These are phyloP conservation scores for Pheucticus melanocephalus DNA, from an alignment of 2,113 vertebrate species.

Conservation along the genomic window DNA sequence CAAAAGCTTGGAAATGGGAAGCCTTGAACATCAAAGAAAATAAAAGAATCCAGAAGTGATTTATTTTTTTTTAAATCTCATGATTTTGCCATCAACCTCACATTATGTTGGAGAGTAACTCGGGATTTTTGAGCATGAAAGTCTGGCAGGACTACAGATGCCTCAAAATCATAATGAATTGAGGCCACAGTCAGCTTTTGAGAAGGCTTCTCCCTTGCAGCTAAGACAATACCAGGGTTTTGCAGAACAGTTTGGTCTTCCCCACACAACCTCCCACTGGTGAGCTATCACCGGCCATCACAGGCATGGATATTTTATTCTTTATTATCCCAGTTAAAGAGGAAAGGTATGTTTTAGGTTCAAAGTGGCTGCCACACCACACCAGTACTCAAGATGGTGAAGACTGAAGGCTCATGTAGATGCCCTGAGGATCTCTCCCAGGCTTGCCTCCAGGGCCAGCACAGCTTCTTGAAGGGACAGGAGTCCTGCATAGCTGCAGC, in stretches of 20 bases:
- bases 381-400: neutral
- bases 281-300: accelerated
- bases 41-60: slow-evolving; percentile 7
- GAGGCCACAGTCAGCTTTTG: neutral
- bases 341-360: neutral
- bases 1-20: slow-evolving; percentile 35
- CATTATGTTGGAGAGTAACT: neutral
- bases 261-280: neutral
- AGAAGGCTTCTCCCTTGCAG: neutral
- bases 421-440: neutral
- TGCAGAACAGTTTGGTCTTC: neutral
- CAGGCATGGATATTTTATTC: neutral
- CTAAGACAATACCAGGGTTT: neutral
- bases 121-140: neutral
- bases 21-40: slow-evolving; percentile 42
- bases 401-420: neutral
- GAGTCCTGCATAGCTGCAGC: neutral
- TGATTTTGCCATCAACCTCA: slow-evolving; percentile 35
- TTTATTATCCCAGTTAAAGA: neutral
- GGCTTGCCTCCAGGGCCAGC: neutral
- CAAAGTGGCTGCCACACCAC: accelerated
- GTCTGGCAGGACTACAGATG: slow-evolving; percentile 20
- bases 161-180: neutral
- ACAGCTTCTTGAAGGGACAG: neutral
- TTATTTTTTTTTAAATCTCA: neutral